Evolutionary conservation across 1,140 invertebrate genomes (phyloP).

Genomic region (Drosophila pseudoobscura): DNA sequence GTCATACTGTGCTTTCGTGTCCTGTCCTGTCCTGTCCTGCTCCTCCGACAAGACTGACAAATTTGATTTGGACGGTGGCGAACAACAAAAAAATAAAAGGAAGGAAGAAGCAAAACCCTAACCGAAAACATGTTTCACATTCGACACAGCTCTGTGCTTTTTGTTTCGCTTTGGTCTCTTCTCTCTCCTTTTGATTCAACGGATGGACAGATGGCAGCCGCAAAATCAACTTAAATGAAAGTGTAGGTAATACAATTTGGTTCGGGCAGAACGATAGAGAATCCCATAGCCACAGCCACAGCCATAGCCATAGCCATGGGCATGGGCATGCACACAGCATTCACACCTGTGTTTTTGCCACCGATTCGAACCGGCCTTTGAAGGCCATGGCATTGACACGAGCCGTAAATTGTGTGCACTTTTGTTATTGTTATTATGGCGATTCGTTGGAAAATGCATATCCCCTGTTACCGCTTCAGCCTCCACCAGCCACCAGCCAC

Average conservation of each 20-base stretch:
- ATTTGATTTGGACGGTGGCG: constrained; percentile 29
- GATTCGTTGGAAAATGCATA: constrained; percentile 28
- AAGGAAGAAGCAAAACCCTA: constrained; percentile 3
- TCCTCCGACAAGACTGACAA: constrained; percentile 8
- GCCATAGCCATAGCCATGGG: too few species aligned
- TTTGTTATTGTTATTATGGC: constrained; percentile 14
- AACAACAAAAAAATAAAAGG: too few species aligned
- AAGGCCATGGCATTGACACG: constrained; percentile 8
- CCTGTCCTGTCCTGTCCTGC: too few species aligned
- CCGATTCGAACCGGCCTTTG: too few species aligned
- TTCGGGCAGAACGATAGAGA: too few species aligned
- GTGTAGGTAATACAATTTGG: constrained; percentile 23
- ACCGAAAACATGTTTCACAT: constrained; percentile 33
- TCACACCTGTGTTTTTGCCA: too few species aligned
- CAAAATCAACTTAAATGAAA: constrained; percentile 29
- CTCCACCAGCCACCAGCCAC: too few species aligned
- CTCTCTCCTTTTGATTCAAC: constrained; percentile 7
- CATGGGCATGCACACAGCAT: too few species aligned
- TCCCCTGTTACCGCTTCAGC: neutral
- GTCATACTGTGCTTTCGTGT: neutral
- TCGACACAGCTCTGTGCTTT: constrained; percentile 6
- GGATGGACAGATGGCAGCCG: constrained; percentile 19
- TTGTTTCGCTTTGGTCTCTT: constrained; percentile 2
- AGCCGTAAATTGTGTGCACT: constrained; percentile 12
- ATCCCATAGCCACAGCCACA: too few species aligned